A percentile compares a stretch with the other conserved stretches of the same genome.
Evolutionary conservation across 2,113 vertebrate species (phyloP).

Genomic region (Triplophysa rosa): DNA sequence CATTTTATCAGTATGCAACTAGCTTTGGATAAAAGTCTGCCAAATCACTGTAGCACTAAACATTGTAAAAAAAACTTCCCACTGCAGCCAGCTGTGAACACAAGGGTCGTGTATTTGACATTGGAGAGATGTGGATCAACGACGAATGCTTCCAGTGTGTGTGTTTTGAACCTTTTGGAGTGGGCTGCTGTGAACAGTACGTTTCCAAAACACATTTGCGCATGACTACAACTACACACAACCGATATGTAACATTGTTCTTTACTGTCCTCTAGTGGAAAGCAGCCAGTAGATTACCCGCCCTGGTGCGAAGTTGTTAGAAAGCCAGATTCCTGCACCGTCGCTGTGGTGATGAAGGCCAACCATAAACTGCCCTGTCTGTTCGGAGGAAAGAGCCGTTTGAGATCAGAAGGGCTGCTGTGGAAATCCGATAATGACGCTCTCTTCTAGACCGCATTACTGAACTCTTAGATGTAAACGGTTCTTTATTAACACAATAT

Average conservation of each 20-base stretch:
- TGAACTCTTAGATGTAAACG: neutral
- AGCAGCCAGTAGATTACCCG: constrained; percentile 73
- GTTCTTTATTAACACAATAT: neutral
- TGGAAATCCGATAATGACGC: constrained; percentile 73
- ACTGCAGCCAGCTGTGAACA: constrained; percentile 71
- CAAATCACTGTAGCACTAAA: no score
- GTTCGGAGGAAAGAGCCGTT: constrained; percentile 62
- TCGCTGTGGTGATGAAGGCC: constrained; percentile 72
- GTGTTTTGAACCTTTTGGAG: constrained; percentile 78
- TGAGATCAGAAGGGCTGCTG: constrained; percentile 48
- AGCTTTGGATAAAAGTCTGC: no score
- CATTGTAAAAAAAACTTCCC: no score
- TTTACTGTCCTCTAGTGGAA: constrained; percentile 42
- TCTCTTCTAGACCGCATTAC: constrained; percentile 61
- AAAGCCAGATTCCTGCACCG: constrained; percentile 72
- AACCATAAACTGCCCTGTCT: constrained; percentile 75
- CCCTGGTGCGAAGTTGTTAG: constrained; percentile 75
- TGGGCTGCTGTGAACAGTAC: constrained; percentile 79
- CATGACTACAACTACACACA: neutral
- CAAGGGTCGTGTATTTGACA: constrained; percentile 64
- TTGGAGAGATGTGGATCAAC: constrained; percentile 75
- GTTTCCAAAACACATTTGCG: constrained; percentile 42
- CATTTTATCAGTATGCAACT: no score
- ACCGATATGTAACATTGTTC: constrained; percentile 10
- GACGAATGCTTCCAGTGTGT: constrained; percentile 75